Evolutionary conservation across 2,888 invertebrate species (phyloP).

Genomic region (Sceliomorpha sp.): DNA sequence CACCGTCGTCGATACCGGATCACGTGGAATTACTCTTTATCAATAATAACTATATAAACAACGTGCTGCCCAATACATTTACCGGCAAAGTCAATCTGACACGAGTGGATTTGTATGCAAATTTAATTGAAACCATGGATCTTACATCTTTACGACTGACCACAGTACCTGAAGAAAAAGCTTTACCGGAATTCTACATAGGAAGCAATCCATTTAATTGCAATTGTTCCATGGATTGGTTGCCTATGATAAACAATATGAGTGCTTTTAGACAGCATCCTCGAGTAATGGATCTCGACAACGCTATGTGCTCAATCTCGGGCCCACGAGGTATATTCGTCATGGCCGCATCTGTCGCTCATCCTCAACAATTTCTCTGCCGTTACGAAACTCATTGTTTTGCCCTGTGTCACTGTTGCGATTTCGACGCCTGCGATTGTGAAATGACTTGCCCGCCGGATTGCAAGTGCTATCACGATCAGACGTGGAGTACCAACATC

Average conservation of each 20-base stretch:
- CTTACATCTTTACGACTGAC: conserved; percentile 89
- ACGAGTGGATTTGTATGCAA: conserved; percentile 94
- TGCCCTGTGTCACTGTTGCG: conserved; percentile 96
- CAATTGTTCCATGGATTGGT: conserved; percentile 97
- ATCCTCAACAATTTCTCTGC: conserved; percentile 93
- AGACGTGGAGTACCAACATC: conserved; percentile 95
- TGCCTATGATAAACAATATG: conserved; percentile 93
- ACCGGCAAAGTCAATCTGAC: conserved; percentile 91
- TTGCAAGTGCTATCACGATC: conserved; percentile 97
- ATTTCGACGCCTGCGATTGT: conserved; percentile 97
- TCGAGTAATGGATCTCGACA: conserved; percentile 92
- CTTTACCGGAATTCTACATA: conserved; percentile 92
- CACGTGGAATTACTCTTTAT: conserved; percentile 93
- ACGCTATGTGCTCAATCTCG: conserved; percentile 93
- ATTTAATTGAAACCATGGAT: conserved; percentile 91
- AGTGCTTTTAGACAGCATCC: conserved; percentile 91
- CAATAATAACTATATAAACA: conserved; percentile 92
- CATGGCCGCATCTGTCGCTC: conserved; percentile 88
- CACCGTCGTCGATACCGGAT: conserved; percentile 92
- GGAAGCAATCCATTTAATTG: conserved; percentile 97
- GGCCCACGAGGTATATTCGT: conserved; percentile 90
- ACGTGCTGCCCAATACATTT: conserved; percentile 92
- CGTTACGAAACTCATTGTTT: conserved; percentile 96
- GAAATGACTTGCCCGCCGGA: conserved; percentile 97
- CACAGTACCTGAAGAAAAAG: conserved; percentile 87